Evolutionary conservation across 1,140 invertebrate species (phyloP).

Genomic region (Oedothorax gibbosus): DNA sequence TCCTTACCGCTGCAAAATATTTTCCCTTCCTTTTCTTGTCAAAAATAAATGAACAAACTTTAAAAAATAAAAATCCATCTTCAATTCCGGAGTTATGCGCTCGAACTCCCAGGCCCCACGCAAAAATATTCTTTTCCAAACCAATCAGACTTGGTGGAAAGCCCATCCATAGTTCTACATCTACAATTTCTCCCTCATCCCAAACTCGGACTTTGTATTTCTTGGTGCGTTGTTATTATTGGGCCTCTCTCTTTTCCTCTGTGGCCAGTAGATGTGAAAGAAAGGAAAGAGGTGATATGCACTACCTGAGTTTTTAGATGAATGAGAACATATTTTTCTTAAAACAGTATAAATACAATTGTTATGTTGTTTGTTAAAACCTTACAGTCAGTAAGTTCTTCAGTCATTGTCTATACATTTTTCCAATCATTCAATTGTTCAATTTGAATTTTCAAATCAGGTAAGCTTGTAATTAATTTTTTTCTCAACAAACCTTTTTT

Average conservation of each 20-base stretch:
- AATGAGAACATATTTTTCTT: too few relatives aligned
- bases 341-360: too few relatives aligned
- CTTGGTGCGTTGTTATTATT: slow-evolving; percentile 47
- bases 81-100: slow-evolving; percentile 47
- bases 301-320: too few relatives aligned
- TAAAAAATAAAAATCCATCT: slow-evolving; percentile 49
- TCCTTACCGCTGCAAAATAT: slow-evolving; percentile 27
- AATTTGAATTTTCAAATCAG: too few relatives aligned
- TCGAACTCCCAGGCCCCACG: slow-evolving; percentile 24
- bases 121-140: slow-evolving; percentile 59
- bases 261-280: background rate
- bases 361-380: too few relatives aligned
- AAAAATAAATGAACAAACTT: slow-evolving; percentile 53
- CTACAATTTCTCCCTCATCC: slow-evolving; percentile 56
- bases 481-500: too few relatives aligned
- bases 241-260: slow-evolving; percentile 11
- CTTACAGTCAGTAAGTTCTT: too few relatives aligned
- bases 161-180: slow-evolving; percentile 57
- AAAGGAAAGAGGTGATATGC: too few relatives aligned
- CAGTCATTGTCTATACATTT: too few relatives aligned
- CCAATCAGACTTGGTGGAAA: slow-evolving; percentile 52
- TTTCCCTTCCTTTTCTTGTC: slow-evolving; percentile 30
- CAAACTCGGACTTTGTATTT: slow-evolving; percentile 28
- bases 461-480: too few relatives aligned
- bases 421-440: too few relatives aligned